phyloP scores from a whole-genome alignment of 2,113 vertebrate genomes.

The Xyliphius kryptos region DNA sequence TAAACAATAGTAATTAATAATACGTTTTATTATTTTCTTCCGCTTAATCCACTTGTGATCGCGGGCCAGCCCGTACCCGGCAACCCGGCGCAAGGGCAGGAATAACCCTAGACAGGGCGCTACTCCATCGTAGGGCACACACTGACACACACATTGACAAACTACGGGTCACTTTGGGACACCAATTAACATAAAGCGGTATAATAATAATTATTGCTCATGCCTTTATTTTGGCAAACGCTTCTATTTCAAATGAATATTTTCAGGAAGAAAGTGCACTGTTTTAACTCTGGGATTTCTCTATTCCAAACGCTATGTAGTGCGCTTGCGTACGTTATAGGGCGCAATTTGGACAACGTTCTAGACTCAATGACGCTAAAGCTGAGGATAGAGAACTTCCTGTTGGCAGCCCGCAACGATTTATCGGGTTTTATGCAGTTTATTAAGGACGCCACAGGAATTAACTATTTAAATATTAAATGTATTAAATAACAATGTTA shows the following conservation, averaged over 20 bases:
- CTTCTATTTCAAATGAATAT: neutral
- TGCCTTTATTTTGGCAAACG: conserved; percentile 23
- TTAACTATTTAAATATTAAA: neutral
- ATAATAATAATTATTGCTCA: too few species aligned
- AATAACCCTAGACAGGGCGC: too few species aligned
- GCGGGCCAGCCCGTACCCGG: too few species aligned
- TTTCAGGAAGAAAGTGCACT: neutral
- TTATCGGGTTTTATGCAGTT: conserved; percentile 45
- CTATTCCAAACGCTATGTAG: neutral
- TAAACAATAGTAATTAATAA: too few species aligned
- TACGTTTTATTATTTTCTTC: too few species aligned
- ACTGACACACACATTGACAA: too few species aligned
- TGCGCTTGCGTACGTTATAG: neutral
- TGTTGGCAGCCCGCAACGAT: conserved; percentile 52
- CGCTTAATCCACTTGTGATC: too few species aligned
- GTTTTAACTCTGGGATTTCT: too few species aligned
- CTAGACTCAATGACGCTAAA: neutral
- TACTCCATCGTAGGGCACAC: too few species aligned
- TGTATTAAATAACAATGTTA: neutral
- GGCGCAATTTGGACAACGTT: neutral
- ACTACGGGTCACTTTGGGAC: too few species aligned
- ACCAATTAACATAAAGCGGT: too few species aligned
- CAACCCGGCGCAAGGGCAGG: too few species aligned
- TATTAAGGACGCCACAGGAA: neutral
- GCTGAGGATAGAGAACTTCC: conserved; percentile 40